phyloP scores from a whole-genome alignment of 2,797 vertebrate genomes.

The Tapirus indicus region DNA sequence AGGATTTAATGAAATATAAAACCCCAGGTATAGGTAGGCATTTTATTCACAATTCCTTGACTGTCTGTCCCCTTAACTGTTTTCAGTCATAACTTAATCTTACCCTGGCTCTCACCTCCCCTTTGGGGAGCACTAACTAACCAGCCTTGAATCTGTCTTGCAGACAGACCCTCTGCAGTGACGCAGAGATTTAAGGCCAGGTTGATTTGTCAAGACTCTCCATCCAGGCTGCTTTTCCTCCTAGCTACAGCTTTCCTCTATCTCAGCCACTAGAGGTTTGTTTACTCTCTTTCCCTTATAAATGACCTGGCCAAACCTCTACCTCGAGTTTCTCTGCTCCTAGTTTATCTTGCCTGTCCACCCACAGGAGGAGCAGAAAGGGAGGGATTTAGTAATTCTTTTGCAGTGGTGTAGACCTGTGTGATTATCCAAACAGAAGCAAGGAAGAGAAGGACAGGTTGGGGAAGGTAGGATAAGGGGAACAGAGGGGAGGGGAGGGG shows the following conservation, averaged over 20 bases:
- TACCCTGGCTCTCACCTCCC: constrained; percentile 41
- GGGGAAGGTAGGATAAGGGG: background rate
- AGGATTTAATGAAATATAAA: constrained; percentile 74
- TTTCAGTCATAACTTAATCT: constrained; percentile 40
- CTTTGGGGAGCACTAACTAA: constrained; percentile 17
- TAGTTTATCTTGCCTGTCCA: constrained; percentile 59
- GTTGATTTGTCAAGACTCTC: constrained; percentile 56
- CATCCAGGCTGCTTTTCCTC: background rate
- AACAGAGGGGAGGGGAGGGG: background rate
- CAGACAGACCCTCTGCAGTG: background rate
- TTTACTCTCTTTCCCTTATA: constrained; percentile 54
- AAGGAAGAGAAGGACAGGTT: background rate
- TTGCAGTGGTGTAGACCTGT: background rate
- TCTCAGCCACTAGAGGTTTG: background rate
- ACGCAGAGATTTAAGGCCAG: constrained; percentile 14
- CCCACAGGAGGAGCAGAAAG: background rate
- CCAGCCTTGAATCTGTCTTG: background rate
- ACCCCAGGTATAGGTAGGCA: constrained; percentile 63
- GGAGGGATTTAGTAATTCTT: background rate
- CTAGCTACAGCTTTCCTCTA: background rate
- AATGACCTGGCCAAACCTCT: constrained; percentile 36
- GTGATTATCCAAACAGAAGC: constrained; percentile 34
- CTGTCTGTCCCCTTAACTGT: background rate
- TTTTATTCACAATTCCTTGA: constrained; percentile 55
- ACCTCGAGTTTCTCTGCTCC: background rate